These are phyloP conservation scores for Ambastaia sidthimunki DNA, from an alignment of 2,797 vertebrate species.

Conservation along the genomic window DNA sequence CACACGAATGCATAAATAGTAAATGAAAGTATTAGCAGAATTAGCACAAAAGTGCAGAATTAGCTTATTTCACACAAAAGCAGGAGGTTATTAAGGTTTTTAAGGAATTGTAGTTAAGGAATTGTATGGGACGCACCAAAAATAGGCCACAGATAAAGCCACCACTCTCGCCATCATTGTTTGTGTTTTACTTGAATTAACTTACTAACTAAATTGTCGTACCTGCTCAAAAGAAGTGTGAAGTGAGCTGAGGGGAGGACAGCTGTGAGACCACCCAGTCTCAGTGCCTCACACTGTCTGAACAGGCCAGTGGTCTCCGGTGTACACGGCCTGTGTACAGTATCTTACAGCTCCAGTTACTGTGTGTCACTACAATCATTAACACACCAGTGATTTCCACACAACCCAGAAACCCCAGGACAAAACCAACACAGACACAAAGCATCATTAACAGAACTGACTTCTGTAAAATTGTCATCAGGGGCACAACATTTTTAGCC, in stretches of 20 bases:
- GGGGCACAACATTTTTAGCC: too few species aligned
- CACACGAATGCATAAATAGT: too few species aligned
- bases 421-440: not conserved
- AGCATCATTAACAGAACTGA: not conserved
- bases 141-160: not conserved
- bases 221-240: slow-evolving; percentile 7
- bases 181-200: too few species aligned
- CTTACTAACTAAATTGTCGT: slow-evolving; percentile 7
- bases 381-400: slow-evolving; percentile 31
- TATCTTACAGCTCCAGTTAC: not conserved
- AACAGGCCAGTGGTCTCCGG: slow-evolving; percentile 23
- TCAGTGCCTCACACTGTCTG: not conserved
- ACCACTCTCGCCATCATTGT: not conserved
- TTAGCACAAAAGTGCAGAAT: too few species aligned
- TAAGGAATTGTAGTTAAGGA: too few species aligned
- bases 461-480: too few species aligned
- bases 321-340: not conserved
- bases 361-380: slow-evolving; percentile 15
- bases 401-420: not conserved
- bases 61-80: too few species aligned
- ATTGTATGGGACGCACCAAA: too few species aligned
- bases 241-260: slow-evolving; percentile 22
- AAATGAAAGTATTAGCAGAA: too few species aligned
- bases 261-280: not conserved
- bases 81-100: too few species aligned